These are phyloP conservation scores for Bicyclus anynana DNA, from an alignment of 1,140 invertebrate species.

Conservation along the genomic window DNA sequence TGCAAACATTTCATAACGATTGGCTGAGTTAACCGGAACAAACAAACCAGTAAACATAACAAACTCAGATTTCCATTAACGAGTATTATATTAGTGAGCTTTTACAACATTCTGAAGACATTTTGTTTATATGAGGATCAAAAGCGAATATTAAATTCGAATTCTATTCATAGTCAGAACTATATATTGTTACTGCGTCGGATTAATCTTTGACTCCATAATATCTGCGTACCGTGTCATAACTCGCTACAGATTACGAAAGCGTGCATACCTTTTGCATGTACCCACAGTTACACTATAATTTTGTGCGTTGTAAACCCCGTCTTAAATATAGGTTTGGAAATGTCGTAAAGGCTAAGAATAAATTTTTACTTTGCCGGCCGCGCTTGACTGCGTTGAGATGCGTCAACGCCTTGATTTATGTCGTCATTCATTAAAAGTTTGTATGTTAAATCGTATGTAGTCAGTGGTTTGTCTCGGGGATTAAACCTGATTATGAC, in stretches of 20 bases:
- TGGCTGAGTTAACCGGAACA: too few relatives aligned
- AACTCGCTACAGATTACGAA: slow-evolving; percentile 2
- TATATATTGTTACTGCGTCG: not conserved
- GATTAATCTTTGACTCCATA: not conserved
- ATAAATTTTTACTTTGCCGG: slow-evolving; percentile 10
- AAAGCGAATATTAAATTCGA: not conserved
- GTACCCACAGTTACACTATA: not conserved
- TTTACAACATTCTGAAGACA: too few relatives aligned
- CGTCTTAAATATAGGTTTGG: not conserved
- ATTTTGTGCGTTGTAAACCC: not conserved
- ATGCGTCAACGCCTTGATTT: slow-evolving; percentile 16
- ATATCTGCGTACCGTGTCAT: not conserved
- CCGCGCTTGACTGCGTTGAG: not conserved
- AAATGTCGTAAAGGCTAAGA: slow-evolving; percentile 14
- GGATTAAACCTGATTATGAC: not conserved
- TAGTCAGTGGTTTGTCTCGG: not conserved
- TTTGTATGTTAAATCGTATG: not conserved
- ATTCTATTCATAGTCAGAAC: not conserved
- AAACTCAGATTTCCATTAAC: too few relatives aligned
- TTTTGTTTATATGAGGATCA: not conserved
- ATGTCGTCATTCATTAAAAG: slow-evolving; percentile 1
- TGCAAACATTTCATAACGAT: too few relatives aligned
- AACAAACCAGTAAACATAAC: too few relatives aligned
- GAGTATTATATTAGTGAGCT: too few relatives aligned
- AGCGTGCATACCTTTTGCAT: not conserved